Percentiles rank a stretch among this genome's conserved stretches.
Conservation (phyloP, 1,140 invertebrate genomes). For the Catajapyx aquilonaris region DNA sequence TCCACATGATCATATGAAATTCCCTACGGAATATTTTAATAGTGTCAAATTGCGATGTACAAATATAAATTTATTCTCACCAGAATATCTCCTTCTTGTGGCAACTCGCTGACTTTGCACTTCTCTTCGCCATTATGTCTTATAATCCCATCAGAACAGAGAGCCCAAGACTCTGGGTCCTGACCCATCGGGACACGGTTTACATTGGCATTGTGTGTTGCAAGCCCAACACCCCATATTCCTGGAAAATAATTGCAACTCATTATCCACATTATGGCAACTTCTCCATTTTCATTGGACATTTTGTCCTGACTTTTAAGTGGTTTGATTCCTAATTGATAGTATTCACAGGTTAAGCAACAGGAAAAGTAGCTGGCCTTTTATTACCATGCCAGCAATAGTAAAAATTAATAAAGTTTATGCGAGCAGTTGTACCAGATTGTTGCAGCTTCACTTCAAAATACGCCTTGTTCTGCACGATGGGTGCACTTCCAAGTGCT, state of each 20-base stretch:
- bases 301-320: too few relatives aligned
- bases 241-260: slow-evolving; percentile 26
- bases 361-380: neutral
- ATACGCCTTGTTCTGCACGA: slow-evolving; percentile 94
- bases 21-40: slow-evolving; percentile 31
- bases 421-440: slow-evolving; percentile 43
- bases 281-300: too few relatives aligned
- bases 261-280: too few relatives aligned
- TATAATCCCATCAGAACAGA: slow-evolving; percentile 72
- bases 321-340: too few relatives aligned
- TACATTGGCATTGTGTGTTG: slow-evolving; percentile 65
- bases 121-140: slow-evolving; percentile 62
- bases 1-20: slow-evolving; percentile 92
- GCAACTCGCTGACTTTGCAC: slow-evolving; percentile 30
- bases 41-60: neutral
- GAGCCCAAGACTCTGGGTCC: slow-evolving; percentile 79
- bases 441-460: slow-evolving; percentile 98
- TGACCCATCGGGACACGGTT: slow-evolving; percentile 62
- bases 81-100: slow-evolving; percentile 86
- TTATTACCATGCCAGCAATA: too few relatives aligned
- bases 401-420: too few relatives aligned
- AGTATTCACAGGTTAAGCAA: too few relatives aligned
- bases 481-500: slow-evolving; percentile 73
- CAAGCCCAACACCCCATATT: slow-evolving; percentile 82
- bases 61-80: slow-evolving; percentile 26